Evolutionary conservation across 1,140 invertebrate genomes (phyloP), one percentile per base, ranked within the genome.

Genomic region (Drosophila littoralis): DNA sequence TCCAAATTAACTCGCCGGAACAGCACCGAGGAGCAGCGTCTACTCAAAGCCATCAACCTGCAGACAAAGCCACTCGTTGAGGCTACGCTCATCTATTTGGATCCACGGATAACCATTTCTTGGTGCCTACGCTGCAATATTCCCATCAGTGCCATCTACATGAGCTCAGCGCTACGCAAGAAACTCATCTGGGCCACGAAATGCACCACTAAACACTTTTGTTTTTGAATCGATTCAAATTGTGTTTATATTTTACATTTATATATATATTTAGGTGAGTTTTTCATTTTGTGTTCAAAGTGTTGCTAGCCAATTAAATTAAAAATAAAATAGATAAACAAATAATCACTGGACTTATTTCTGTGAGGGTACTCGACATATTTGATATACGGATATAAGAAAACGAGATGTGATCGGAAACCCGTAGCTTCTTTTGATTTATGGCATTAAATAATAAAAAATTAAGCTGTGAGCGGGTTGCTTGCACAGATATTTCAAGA

Each of bases 61-160:
- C 65, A 59, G 7, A 59, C 51, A 0, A 32, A n/a, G 17, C n/a
- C 43, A 6, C 55, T 68, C 3, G 43, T 51, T 0, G 12, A 32
- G 13, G 42, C 55, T 0, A 69, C 55, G 6, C 2, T 51, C 6
- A 2, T 1, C n/a, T 60, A 60, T 7, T 13, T 69, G 22, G 66
- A 69, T 51, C 66, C 66, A 17, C 17, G 66, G 1, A 69, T 69
- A 10, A 50, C 35, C 4, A 45, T 69, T 15, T 7, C 57, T 9
- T 69, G 66, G 66, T 61, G 66, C 48, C 36, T 52, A 28, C 35
- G 57, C 1, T 7, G n/a, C 36, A n/a, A 12, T 5, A 22, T 69
- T 15, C 43, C 55, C 6, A 40, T 69, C 6, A 1, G 12, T 7
- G 10, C 10, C 10, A 15, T 68, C 46, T 68, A 50, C 22, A 10